phyloP scores from a whole-genome alignment of 2,888 invertebrate genomes.

The Smittia sp. region DNA sequence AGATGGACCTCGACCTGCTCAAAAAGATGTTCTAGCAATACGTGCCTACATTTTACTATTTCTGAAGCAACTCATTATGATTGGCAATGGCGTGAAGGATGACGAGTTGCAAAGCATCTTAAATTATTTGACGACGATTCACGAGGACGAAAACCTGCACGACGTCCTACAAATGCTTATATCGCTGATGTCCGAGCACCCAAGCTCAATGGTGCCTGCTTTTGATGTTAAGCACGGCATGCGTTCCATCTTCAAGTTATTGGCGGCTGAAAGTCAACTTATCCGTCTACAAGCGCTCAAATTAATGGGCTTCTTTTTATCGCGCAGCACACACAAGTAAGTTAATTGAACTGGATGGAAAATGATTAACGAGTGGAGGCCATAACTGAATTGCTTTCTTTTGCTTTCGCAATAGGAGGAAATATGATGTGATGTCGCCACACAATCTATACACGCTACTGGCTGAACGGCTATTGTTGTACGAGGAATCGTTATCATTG shows the following conservation, averaged over 20 bases:
- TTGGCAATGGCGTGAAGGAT: conserved; percentile 95
- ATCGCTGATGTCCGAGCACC: conserved; percentile 96
- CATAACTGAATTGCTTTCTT: background rate
- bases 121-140: conserved; percentile 96
- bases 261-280: conserved; percentile 93
- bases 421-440: conserved; percentile 98
- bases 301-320: conserved; percentile 94
- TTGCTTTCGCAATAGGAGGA: conserved; percentile 64
- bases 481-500: conserved; percentile 85
- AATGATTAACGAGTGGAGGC: background rate
- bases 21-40: conserved; percentile 91
- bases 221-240: conserved; percentile 98
- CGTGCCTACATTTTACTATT: conserved; percentile 93
- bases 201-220: conserved; percentile 97
- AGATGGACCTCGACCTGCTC: conserved; percentile 93
- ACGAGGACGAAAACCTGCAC: conserved; percentile 98
- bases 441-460: conserved; percentile 97
- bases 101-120: conserved; percentile 98
- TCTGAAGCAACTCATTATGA: conserved; percentile 93
- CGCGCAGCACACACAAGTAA: conserved; percentile 97
- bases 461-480: conserved; percentile 84
- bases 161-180: conserved; percentile 97
- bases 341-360: conserved; percentile 46
- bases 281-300: conserved; percentile 95
- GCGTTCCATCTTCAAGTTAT: conserved; percentile 92